Percentiles rank a stretch among this genome's conserved stretches.
Evolutionary conservation across 2,113 vertebrate species (phyloP).

Genomic region (Urocynchramus pylzowi): DNA sequence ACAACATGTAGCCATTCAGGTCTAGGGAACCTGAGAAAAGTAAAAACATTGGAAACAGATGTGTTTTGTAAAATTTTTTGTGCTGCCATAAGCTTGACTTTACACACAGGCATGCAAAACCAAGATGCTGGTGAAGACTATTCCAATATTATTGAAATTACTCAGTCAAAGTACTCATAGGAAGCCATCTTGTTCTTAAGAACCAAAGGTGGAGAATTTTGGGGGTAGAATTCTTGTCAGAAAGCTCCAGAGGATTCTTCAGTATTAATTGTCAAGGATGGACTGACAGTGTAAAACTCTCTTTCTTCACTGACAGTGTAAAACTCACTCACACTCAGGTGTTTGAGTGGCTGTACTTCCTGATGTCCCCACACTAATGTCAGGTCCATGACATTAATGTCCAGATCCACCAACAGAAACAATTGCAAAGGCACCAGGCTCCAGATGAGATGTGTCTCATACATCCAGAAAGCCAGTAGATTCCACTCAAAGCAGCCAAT

Average conservation of each 20-base stretch:
- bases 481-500: background rate
- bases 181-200: background rate
- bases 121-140: background rate
- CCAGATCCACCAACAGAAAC: background rate
- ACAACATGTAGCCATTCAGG: background rate
- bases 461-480: background rate
- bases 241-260: background rate
- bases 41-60: background rate
- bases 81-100: background rate
- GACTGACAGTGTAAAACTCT: background rate
- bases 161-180: background rate
- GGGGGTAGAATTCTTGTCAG: background rate
- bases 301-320: background rate
- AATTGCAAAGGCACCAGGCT: background rate
- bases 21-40: background rate
- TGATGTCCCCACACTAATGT: background rate
- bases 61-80: background rate
- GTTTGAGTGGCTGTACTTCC: background rate
- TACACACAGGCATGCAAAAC: background rate
- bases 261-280: background rate
- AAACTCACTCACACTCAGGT: background rate
- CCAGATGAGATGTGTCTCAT: background rate
- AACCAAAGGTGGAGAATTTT: background rate
- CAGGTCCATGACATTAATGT: fast-evolving
- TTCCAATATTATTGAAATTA: background rate